Evolutionary conservation across 2,113 vertebrate species (phyloP).

Genomic region (Pygoscelis adeliae): DNA sequence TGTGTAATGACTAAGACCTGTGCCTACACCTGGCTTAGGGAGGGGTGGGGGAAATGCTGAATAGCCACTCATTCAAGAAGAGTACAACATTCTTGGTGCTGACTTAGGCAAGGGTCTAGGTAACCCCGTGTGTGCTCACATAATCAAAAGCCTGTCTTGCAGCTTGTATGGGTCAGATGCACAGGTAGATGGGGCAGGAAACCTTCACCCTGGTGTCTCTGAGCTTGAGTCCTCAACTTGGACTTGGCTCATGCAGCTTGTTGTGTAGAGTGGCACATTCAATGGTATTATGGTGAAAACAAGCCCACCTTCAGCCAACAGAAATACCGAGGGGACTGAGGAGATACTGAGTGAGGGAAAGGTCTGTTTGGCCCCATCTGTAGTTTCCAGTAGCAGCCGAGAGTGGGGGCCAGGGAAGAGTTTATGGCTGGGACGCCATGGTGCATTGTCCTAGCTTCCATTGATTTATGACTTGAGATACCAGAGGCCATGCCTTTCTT

Average conservation of each 20-base stretch:
- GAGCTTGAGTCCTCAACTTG: background rate
- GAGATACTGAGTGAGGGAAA: background rate
- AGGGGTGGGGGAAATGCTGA: background rate
- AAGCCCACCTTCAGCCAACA: background rate
- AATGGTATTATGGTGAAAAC: background rate
- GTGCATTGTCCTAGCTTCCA: background rate
- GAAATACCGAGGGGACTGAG: fast-evolving
- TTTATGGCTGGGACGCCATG: background rate
- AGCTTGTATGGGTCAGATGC: background rate
- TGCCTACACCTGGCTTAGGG: background rate
- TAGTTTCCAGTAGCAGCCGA: fast-evolving
- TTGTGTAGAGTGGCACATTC: background rate
- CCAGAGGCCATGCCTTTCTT: background rate
- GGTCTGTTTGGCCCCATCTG: background rate
- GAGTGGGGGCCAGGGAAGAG: background rate
- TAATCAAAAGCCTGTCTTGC: background rate
- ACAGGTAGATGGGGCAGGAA: background rate
- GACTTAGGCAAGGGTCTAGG: background rate
- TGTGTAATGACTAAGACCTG: fast-evolving
- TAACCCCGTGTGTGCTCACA: fast-evolving
- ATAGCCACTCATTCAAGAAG: fast-evolving
- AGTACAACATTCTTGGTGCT: background rate
- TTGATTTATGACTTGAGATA: background rate
- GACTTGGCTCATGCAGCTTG: background rate
- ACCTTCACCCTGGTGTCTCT: background rate